Conservation (phyloP, 30 jellyfish, hydroid and myxozoan genomes). For the Aurelia sp. region DNA sequence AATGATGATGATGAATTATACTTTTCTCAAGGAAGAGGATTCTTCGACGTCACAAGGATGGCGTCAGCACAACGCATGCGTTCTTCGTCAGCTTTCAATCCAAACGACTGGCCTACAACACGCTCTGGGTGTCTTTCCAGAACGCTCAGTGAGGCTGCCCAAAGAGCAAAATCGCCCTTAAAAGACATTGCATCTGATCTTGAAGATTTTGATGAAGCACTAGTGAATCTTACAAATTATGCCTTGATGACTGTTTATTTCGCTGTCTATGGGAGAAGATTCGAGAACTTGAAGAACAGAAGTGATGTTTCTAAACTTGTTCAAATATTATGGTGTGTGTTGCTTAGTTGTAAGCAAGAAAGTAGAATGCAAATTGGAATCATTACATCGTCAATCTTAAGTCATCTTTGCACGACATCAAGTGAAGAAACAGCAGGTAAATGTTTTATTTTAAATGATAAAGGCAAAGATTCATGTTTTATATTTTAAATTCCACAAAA, state of each 20-base stretch:
- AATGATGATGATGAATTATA: conserved; percentile 53
- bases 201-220: conserved; percentile 67
- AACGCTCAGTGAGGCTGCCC: conserved; percentile 78
- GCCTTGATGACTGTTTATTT: conserved; percentile 71
- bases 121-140: conserved; percentile 81
- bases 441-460: not conserved
- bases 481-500: too few species aligned
- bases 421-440: not conserved
- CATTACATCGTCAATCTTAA: conserved; percentile 23
- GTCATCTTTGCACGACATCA: conserved; percentile 21
- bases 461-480: too few species aligned
- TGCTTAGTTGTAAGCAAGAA: conserved; percentile 45
- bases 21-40: conserved; percentile 42
- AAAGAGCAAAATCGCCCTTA: conserved; percentile 79
- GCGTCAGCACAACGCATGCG: conserved; percentile 64
- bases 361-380: conserved; percentile 44
- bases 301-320: conserved; percentile 25
- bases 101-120: conserved; percentile 69
- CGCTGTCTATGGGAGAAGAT: not conserved
- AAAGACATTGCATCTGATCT: conserved; percentile 67
- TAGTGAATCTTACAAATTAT: conserved; percentile 64
- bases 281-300: not conserved
- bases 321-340: conserved; percentile 56
- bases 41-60: conserved; percentile 59
- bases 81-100: conserved; percentile 54